These are phyloP conservation scores for Euplexia lucipara DNA, from an alignment of 2,888 invertebrate genomes.

Conservation along the genomic window DNA sequence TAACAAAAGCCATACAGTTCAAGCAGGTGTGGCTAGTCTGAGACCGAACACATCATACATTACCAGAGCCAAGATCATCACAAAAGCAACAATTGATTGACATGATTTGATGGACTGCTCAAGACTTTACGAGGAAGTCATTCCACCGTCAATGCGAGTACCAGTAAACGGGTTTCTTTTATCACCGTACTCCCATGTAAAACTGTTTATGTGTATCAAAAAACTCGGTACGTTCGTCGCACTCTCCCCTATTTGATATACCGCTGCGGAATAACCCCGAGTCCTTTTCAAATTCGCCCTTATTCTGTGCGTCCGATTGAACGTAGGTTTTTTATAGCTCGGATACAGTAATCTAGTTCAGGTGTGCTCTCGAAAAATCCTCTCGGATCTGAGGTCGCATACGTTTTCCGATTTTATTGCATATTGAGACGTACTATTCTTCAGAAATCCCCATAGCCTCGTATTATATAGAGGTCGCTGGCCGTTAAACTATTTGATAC, in stretches of 20 bases:
- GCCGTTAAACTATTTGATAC: slow-evolving; percentile 78
- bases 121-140: slow-evolving; percentile 56
- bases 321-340: slow-evolving; percentile 84
- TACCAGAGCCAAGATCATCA: slow-evolving; percentile 20
- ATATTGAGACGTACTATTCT: slow-evolving; percentile 89
- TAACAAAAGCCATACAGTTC: slow-evolving; percentile 25
- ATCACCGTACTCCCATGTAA: slow-evolving; percentile 70
- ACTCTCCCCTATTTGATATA: slow-evolving; percentile 76
- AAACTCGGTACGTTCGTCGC: slow-evolving; percentile 62
- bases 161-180: slow-evolving; percentile 71
- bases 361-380: slow-evolving; percentile 87
- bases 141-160: slow-evolving; percentile 54
- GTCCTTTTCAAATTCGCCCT: slow-evolving; percentile 84
- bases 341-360: slow-evolving; percentile 89
- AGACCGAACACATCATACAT: slow-evolving; percentile 11
- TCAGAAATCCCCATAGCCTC: slow-evolving; percentile 79
- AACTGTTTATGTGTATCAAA: slow-evolving; percentile 84
- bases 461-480: slow-evolving; percentile 77
- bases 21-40: slow-evolving; percentile 33
- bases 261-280: slow-evolving; percentile 75
- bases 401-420: slow-evolving; percentile 88
- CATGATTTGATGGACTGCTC: slow-evolving; percentile 44
- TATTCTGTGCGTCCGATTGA: slow-evolving; percentile 80
- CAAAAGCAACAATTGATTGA: slow-evolving; percentile 52
- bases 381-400: slow-evolving; percentile 84